Conservation (phyloP, 2,113 vertebrate genomes). For the Ammodytes marinus region DNA sequence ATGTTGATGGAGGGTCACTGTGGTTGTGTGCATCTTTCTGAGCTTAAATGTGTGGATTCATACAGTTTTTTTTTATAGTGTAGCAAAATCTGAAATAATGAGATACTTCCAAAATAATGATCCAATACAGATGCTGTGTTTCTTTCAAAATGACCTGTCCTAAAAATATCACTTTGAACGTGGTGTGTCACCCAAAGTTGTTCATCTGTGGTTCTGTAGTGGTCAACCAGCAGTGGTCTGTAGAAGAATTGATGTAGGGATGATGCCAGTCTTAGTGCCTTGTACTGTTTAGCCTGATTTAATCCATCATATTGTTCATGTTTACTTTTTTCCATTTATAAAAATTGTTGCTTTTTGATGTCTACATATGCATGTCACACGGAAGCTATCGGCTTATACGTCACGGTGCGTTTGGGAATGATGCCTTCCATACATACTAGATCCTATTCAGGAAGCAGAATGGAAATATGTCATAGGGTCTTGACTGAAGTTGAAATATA, state of each 20-base stretch:
- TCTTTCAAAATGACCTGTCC: neutral
- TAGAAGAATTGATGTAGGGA: constrained; percentile 16
- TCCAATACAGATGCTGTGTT: neutral
- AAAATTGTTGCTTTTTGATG: neutral
- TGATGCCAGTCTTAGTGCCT: constrained; percentile 61
- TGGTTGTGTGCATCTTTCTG: constrained; percentile 24
- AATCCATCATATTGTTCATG: neutral
- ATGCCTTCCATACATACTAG: constrained; percentile 18
- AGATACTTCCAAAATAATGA: neutral
- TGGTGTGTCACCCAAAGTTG: neutral
- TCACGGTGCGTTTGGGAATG: neutral
- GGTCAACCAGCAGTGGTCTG: constrained; percentile 4
- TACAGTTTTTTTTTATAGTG: neutral
- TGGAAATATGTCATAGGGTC: constrained; percentile 17
- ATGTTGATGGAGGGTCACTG: neutral
- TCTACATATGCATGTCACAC: constrained; percentile 35
- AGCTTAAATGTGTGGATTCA: constrained; percentile 20
- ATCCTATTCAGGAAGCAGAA: constrained; percentile 19
- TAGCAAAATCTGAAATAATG: neutral
- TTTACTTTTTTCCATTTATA: neutral
- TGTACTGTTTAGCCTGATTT: constrained; percentile 34
- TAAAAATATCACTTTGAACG: neutral
- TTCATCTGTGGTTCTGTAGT: neutral
- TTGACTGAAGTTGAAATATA: constrained; percentile 27
- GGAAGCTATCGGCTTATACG: constrained; percentile 6